Evolutionary conservation across 1,140 invertebrate species (phyloP), one percentile per base, ranked within the genome.

Genomic region (Ctenoplectra terminalis): DNA sequence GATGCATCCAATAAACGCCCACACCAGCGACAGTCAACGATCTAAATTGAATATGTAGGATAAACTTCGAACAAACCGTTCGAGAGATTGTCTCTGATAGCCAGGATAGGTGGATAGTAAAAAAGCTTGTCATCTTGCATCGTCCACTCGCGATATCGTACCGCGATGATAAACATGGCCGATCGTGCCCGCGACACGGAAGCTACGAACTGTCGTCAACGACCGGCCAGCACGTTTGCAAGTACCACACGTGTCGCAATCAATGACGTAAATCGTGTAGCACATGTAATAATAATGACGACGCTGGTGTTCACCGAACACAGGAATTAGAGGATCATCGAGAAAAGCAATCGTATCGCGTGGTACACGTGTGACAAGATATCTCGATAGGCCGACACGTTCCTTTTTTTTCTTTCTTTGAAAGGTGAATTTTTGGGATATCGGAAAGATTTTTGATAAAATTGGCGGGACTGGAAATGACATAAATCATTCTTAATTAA

Each of bases 41-140:
- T 69, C 54, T 31, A 58, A 43, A 58, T 72, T 31, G 70, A 58
- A 72, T 58, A 72, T 46, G 52, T 72, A 58, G 52, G 54, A 26
- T 69, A 69, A 69, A 69, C 46, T 52, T 69, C 29, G 66, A 23
- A 23, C 20, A 54, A 26, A 64, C 26, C 63, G 0, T 66, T 29
- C 63, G 15, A 4, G 2, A 20, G 17, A 72, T 72, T 58, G 54
- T 2, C 26, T 13, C n/a, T 6, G 52, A 58, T 58, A 20, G 58
- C 8, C 11, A 20, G 6, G 31, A 31, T 26, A 29, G 15, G 2
- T 17, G 34, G 1, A 43, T 37, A 13, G 3, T n/a, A 13, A 34
- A 17, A 20, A 29, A 7, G n/a, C 17, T 46, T 23, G 20, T 43
- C 61, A 66, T 46, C 40, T 29, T 31, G n/a, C n/a, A n/a, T n/a